These are phyloP conservation scores for Dasypus novemcinctus DNA, from an alignment of 2,113 vertebrate genomes.

Conservation along the genomic window DNA sequence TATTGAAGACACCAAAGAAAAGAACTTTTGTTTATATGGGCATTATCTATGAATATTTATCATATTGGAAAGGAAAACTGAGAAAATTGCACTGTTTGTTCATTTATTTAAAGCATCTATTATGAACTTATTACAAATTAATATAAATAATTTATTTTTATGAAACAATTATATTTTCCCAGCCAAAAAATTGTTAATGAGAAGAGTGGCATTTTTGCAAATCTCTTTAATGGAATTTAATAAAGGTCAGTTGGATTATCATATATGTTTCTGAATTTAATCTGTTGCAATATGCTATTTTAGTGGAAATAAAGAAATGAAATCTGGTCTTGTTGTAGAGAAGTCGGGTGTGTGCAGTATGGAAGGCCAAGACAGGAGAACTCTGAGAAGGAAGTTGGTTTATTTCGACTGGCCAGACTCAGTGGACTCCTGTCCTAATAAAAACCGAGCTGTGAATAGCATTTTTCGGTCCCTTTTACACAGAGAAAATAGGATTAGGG, in stretches of 20 bases:
- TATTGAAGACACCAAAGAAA: background rate
- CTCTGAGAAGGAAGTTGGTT: too few species aligned
- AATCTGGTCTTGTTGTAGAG: too few species aligned
- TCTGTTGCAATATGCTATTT: background rate
- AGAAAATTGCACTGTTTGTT: background rate
- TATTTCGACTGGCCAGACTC: too few species aligned
- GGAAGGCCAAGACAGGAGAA: too few species aligned
- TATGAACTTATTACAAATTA: background rate
- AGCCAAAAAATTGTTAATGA: background rate
- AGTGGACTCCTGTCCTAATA: too few species aligned
- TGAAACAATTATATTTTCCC: background rate
- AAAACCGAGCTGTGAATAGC: too few species aligned
- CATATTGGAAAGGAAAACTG: background rate
- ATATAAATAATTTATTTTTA: background rate
- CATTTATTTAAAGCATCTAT: background rate
- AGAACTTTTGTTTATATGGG: background rate
- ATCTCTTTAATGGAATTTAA: background rate
- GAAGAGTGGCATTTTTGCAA: background rate
- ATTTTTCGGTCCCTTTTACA: too few species aligned
- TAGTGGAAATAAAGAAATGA: background rate
- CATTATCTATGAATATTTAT: background rate
- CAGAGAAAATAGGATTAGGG: too few species aligned
- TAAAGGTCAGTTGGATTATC: background rate
- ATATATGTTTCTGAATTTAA: background rate
- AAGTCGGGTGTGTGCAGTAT: too few species aligned